Conservation (phyloP, 2,797 vertebrate genomes). For the Periparus ater region DNA sequence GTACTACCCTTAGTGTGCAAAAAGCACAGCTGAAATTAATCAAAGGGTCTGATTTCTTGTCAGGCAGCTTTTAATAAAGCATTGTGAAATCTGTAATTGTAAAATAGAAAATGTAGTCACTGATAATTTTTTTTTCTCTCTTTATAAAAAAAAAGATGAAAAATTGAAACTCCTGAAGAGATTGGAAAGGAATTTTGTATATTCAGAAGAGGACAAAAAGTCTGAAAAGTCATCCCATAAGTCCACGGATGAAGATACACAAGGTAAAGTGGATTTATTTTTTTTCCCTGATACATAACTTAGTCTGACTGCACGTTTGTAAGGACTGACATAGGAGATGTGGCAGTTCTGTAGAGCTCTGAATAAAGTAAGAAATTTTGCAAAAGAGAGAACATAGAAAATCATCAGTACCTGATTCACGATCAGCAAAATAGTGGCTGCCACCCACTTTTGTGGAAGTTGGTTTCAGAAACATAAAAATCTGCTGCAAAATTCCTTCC, state of each 20-base stretch:
- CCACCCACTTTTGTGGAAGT: background rate
- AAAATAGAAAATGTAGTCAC: background rate
- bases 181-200: constrained; percentile 1
- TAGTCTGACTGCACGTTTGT: background rate
- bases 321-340: background rate
- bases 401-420: background rate
- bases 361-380: background rate
- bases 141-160: background rate
- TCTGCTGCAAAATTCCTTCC: background rate
- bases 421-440: background rate
- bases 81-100: background rate
- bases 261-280: constrained; percentile 25
- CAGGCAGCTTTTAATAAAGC: background rate
- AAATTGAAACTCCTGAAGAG: constrained; percentile 40
- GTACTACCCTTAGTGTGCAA: background rate
- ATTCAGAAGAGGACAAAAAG: background rate
- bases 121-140: background rate
- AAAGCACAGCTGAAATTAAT: background rate
- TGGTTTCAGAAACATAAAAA: background rate
- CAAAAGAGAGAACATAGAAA: background rate
- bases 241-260: background rate
- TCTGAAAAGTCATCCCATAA: background rate
- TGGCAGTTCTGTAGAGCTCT: background rate
- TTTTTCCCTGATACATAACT: background rate
- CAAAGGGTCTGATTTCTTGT: background rate